Base-by-base conservation (phyloP, 1,140 invertebrate species). In the Goniozus legneri region DNA sequence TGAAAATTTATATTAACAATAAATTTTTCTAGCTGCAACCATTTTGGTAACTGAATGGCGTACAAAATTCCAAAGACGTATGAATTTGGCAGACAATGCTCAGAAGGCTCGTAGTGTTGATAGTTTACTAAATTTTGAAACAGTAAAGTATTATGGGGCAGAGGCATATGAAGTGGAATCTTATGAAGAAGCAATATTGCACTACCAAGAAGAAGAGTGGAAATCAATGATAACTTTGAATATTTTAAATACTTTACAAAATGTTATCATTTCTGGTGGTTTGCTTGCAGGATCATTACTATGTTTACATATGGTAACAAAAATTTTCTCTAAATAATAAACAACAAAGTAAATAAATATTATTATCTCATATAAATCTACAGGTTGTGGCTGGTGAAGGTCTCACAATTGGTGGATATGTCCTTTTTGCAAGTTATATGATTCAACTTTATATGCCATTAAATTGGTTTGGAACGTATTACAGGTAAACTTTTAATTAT, bases 401-500 rank as follows among this genome's bases (percentile, higher is more conserved):
- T 6, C 74, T 97, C 13, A 93, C 89, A 1, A 86, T 95, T 24
- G 95, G 96, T 45, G 94, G 97, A 62, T 98, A 96, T 73, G 91
- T 96, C 3, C 78, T 98, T 1, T 98, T 97, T 75, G 87, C 90
- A 0, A 89, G 90, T 13, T 97, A 98, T 61, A 88, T 98, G n/a
- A 84, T 93, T 37, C 95, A 98, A 68, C 73, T 98, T n/a, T 97
- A 97, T 66, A 87, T 89, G 15, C 95, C 95, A 0, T 73, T 98
- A 2, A 98, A 98, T 76, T 98, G 90, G 86, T 94, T 98, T 69
- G 96, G 95, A 13, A 97, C 95, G n/a, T 96, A 95, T 71, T 98
- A 98, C 64, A 88, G 92, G 90, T 92, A 71, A 50, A 40, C 46
- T 37, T 33, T 22, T 31, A 44, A 50, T 36, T 40, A 48, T 33